Evolutionary conservation across 1,140 invertebrate genomes (phyloP).

Genomic region (Hycleus cichorii): DNA sequence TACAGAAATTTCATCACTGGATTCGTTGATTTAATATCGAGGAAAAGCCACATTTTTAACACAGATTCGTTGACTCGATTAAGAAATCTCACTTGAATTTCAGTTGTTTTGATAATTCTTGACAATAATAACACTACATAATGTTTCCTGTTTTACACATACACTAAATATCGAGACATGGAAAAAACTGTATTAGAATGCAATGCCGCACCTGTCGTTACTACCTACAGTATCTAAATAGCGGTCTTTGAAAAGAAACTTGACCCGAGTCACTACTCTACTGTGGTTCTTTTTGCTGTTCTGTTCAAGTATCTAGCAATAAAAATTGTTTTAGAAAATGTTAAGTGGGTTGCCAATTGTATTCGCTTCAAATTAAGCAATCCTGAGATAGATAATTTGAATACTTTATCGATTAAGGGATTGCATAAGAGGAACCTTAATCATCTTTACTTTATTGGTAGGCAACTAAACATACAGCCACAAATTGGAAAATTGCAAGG

Average conservation of each 20-base stretch:
- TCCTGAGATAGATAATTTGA: too few relatives aligned
- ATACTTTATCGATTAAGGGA: not conserved
- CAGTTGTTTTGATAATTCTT: too few relatives aligned
- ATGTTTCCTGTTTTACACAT: not conserved
- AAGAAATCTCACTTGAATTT: too few relatives aligned
- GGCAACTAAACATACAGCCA: too few relatives aligned
- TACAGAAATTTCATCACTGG: too few relatives aligned
- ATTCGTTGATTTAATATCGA: too few relatives aligned
- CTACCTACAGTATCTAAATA: conserved; percentile 7
- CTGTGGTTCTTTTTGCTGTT: too few relatives aligned
- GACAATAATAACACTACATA: not conserved
- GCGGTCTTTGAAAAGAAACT: conserved; percentile 10
- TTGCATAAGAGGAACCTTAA: not conserved
- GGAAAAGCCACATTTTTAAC: too few relatives aligned
- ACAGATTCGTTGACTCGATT: too few relatives aligned
- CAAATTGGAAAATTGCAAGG: too few relatives aligned
- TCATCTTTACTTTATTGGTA: too few relatives aligned
- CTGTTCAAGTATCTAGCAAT: conserved; percentile 13
- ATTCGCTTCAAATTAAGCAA: too few relatives aligned
- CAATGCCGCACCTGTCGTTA: conserved; percentile 14
- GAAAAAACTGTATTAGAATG: not conserved
- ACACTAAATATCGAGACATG: not conserved
- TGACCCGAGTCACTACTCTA: conserved; percentile 15
- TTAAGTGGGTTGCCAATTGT: not conserved
- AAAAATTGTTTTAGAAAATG: not conserved